A percentile compares a stretch with the other conserved stretches of the same genome.
Evolutionary conservation across 2,888 invertebrate species (phyloP).

Genomic region (Rotaria socialis): DNA sequence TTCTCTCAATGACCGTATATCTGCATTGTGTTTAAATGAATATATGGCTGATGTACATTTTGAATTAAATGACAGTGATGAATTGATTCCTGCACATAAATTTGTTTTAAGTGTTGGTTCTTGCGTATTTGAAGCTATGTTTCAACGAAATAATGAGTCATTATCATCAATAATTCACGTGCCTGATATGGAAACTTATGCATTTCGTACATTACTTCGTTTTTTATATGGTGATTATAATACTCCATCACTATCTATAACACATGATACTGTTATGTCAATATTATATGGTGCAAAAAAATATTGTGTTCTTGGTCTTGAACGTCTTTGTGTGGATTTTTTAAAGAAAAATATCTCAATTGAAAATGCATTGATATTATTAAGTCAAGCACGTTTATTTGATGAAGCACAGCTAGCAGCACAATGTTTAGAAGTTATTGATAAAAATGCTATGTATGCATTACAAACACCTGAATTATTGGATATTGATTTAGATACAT

Average conservation of each 20-base stretch:
- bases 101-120: slow-evolving; percentile 76
- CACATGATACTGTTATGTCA: slow-evolving; percentile 79
- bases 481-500: slow-evolving; percentile 75
- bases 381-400: slow-evolving; percentile 73
- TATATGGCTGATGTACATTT: slow-evolving; percentile 41
- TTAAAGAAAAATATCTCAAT: slow-evolving; percentile 70
- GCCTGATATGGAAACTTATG: slow-evolving; percentile 38
- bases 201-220: slow-evolving; percentile 59
- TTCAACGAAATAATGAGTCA: slow-evolving; percentile 65
- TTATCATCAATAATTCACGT: slow-evolving; percentile 25
- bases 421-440: slow-evolving; percentile 75
- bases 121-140: slow-evolving; percentile 80
- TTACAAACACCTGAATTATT: slow-evolving; percentile 74
- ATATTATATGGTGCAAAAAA: slow-evolving; percentile 80
- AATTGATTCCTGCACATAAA: slow-evolving; percentile 64
- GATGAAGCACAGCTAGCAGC: slow-evolving; percentile 77
- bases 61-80: neutral
- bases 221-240: slow-evolving; percentile 72
- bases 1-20: slow-evolving; percentile 36
- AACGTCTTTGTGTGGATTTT: slow-evolving; percentile 77
- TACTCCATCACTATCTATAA: slow-evolving; percentile 66
- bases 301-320: slow-evolving; percentile 77
- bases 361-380: slow-evolving; percentile 76
- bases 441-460: slow-evolving; percentile 76
- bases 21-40: slow-evolving; percentile 39